phyloP scores from a whole-genome alignment of 2,888 invertebrate genomes.

The Lordiphosa andalusiaca region DNA sequence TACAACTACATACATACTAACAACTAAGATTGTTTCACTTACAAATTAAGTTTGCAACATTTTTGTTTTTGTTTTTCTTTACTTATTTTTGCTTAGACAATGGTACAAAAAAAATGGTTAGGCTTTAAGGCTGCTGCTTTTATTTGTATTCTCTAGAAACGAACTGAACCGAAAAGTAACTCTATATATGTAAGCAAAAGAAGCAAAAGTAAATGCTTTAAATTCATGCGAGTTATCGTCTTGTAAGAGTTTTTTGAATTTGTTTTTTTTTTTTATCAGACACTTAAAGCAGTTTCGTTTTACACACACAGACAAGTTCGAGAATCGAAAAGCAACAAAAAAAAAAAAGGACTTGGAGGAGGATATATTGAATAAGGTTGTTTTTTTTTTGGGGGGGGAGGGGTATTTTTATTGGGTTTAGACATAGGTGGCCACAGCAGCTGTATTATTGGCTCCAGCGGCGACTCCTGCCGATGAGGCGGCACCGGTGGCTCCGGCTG shows the following conservation, averaged over 20 bases:
- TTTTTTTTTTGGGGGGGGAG: too few species aligned
- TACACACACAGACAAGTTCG: slow-evolving; percentile 41
- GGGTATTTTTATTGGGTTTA: slow-evolving; percentile 76
- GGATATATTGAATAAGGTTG: slow-evolving; percentile 9
- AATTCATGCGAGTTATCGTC: slow-evolving; percentile 41
- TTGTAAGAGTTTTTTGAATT: background rate
- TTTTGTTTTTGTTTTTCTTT: too few species aligned
- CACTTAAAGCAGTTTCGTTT: slow-evolving; percentile 55
- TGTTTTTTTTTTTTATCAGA: slow-evolving; percentile 24
- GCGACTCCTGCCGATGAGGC: slow-evolving; percentile 8
- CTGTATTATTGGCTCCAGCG: slow-evolving; percentile 41
- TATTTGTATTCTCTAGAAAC: slow-evolving; percentile 25
- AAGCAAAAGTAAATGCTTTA: slow-evolving; percentile 50
- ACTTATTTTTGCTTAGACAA: slow-evolving; percentile 2
- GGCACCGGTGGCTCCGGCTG: slow-evolving; percentile 12
- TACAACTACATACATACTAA: too few species aligned
- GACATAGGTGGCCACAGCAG: slow-evolving; percentile 85
- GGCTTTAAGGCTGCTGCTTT: slow-evolving; percentile 9
- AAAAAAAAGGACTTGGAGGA: slow-evolving; percentile 15
- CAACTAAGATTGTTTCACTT: background rate
- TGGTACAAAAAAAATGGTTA: slow-evolving; percentile 1
- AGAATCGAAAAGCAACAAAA: slow-evolving; percentile 27
- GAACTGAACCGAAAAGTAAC: slow-evolving; percentile 40
- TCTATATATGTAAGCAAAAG: slow-evolving; percentile 48
- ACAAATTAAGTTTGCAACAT: slow-evolving; percentile 15